Base-by-base conservation (phyloP, 2,888 invertebrate species). In the Cephus runcator region DNA sequence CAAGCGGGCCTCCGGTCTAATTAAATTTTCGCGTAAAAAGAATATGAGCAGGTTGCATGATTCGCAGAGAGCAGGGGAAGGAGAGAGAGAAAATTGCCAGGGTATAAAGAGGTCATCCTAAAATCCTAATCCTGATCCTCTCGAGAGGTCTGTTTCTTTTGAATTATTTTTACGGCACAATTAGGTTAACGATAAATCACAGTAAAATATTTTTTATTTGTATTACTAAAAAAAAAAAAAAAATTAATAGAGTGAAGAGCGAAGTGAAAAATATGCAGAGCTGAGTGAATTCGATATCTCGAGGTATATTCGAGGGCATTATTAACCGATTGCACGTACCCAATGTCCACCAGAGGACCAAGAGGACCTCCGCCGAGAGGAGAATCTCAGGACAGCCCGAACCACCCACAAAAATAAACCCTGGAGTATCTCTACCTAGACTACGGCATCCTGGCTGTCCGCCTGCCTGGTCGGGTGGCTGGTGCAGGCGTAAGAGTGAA, bases 21-120 rank as follows among this genome's bases (percentile, higher is more conserved):
- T 89, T 88, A 88, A 88, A 89, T 89, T 89, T 89, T 85, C 82
- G 84, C 82, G 85, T 83, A 85, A 87, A 87, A 86, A 85, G 83
- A 84, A 81, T 69, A 69, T 33, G 69, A 69, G 69, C 69, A 30
- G 31, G 30, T n/a, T 40, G 40, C 40, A 40, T 15, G 40, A 40
- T 40, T 40, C 40, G 15, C 4, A 40, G 40, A 40, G 40, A 40
- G 4, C 12, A 36, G 36, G 1, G 36, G 0, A 12, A 1, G 12
- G 36, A 36, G 12, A 36, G 15, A 40, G 40, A 40, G 40, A 40
- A 4, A 40, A 40, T 40, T 40, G 4, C 40, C 15, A 15, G 15
- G 15, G 6, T 40, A 40, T 40, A 40, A 15, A 40, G 71, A 71
- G 11, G 23, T 31, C 71, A 71, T 31, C 9, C n/a, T 71, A n/a